Evolutionary conservation across 2,888 invertebrate species (phyloP), one percentile per base, ranked within the genome.

Genomic region (Parapristionchus giblindavisi): DNA sequence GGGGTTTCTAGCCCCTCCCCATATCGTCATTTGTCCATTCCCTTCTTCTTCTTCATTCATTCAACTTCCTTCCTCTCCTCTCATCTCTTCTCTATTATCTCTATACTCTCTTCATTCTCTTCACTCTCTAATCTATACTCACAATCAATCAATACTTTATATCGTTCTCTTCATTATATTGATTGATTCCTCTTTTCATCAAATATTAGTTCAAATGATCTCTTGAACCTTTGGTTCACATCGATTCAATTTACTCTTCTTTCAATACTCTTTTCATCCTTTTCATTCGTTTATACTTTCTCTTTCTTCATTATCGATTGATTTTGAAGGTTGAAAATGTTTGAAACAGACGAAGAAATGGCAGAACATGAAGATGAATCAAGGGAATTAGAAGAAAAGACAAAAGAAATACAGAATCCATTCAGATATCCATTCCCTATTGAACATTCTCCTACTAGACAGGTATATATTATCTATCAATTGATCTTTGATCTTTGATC

Each of bases 301-400:
- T 8, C 27, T 43, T 8, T 48, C 21, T 14, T 48, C 21, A 11
- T 48, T 21, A 21, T 48, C 14, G 21, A 11, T n/a, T n/a, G n/a
- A n/a, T n/a, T 21, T 48, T 21, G 21, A 14, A 14, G 11, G 48
- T 43, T 65, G 27, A 65, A 32, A 43, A 68, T 68, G 68, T 68
- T 68, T 52, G 34, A 68, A 68, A 68, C 68, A 8, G 68, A 68
- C 52, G 68, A 68, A 34, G 68, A 68, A 27, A 34, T 32, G n/a
- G 68, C 32, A 17, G 24, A 32, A 34, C 34, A 68, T 2, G 68
- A 51, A 32, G 68, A 68, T 17, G 68, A 68, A n/a, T 36, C 34
- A n/a, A 34, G 51, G 4, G 48, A 66, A 51, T 66, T 21, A 8
- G 40, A 3, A 21, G 66, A 27, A 29, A 14, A 27, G 14, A 8